These are phyloP conservation scores for Musca domestica DNA, from an alignment of 1,140 invertebrate genomes.

Conservation along the genomic window DNA sequence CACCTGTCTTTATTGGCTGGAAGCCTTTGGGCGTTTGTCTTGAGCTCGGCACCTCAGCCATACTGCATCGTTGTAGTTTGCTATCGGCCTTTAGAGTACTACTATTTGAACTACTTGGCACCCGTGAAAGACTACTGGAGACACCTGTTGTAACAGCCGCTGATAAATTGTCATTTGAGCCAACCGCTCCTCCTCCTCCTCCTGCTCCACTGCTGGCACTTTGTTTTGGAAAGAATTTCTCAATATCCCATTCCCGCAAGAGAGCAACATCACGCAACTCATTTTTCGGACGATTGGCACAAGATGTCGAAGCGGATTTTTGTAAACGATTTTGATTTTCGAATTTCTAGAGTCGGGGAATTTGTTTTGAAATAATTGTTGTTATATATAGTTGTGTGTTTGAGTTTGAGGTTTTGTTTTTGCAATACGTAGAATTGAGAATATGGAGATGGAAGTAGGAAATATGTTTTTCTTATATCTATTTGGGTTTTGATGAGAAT, in stretches of 20 bases:
- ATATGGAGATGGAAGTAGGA: too few species aligned
- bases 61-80: conserved; percentile 44
- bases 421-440: too few species aligned
- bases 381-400: neutral
- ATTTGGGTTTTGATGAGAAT: too few species aligned
- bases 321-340: conserved; percentile 49
- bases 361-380: conserved; percentile 7
- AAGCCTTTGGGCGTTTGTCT: conserved; percentile 46
- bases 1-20: conserved; percentile 40
- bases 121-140: conserved; percentile 1
- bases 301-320: conserved; percentile 52
- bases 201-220: neutral
- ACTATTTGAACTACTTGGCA: conserved; percentile 35
- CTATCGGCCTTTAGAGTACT: conserved; percentile 48
- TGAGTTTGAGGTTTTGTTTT: neutral
- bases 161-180: too few species aligned
- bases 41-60: conserved; percentile 33
- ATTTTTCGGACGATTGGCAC: conserved; percentile 45
- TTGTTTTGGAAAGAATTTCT: conserved; percentile 70
- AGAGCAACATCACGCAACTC: conserved; percentile 68
- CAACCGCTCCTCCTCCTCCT: conserved; percentile 15
- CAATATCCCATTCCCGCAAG: conserved; percentile 80
- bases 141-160: conserved; percentile 21
- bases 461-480: too few species aligned
- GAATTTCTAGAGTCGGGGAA: conserved; percentile 38